Evolutionary conservation across 2,113 vertebrate species (phyloP).

Genomic region (Vombatus ursinus): DNA sequence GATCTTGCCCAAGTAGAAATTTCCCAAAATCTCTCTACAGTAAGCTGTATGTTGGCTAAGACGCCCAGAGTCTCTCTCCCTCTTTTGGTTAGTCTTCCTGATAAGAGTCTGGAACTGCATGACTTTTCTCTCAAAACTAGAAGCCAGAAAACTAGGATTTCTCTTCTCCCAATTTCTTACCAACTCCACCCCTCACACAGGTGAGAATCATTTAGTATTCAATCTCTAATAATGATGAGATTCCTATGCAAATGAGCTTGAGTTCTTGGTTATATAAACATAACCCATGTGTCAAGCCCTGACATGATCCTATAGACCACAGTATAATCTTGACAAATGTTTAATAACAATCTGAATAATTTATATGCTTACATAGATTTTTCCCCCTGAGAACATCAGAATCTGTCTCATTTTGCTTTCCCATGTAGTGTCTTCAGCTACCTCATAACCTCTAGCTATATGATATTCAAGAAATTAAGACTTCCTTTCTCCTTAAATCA

Average conservation of each 20-base stretch:
- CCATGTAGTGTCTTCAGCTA: neutral
- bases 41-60: neutral
- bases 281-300: neutral
- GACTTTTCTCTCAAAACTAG: neutral
- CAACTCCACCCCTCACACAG: neutral
- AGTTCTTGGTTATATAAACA: neutral
- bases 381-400: neutral
- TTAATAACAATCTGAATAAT: neutral
- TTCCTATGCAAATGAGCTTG: neutral
- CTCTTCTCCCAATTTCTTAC: neutral
- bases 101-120: neutral
- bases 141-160: neutral
- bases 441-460: neutral
- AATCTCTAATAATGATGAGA: neutral
- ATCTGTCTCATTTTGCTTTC: neutral
- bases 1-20: neutral
- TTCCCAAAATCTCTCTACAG: neutral
- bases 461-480: too few relatives aligned
- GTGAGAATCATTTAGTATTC: neutral
- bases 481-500: neutral
- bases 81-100: neutral
- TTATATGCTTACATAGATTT: neutral
- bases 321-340: neutral
- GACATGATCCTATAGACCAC: neutral
- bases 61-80: neutral